Evolutionary conservation across 2,888 invertebrate genomes (phyloP), one percentile per base, ranked within the genome.

Genomic region (Hesperia comma): DNA sequence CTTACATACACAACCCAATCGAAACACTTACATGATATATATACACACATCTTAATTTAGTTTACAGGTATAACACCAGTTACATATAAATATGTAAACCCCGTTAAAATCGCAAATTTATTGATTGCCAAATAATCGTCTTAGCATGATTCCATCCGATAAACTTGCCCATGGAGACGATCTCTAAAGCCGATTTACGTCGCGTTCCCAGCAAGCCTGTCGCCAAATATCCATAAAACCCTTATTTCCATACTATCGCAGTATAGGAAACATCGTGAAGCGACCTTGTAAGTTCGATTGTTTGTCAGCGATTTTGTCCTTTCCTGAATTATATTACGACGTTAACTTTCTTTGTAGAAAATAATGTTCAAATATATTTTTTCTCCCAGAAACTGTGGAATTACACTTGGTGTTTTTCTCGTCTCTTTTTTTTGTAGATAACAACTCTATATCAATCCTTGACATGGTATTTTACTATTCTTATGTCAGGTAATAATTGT

Each of bases 161-260:
- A 66, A 60, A 53, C 40, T 51, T 37, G 63, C 21, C 64, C 54
- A 54, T 66, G 64, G 64, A 66, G 58, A 66, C 64, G 15, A 66
- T 66, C 64, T 54, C 58, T 19, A 60, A 60, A 64, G 51, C 53
- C 58, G 58, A 57, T 64, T 66, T 66, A 66, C 58, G 64, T 60
- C 58, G 53, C 57, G 32, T 53, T 60, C 64, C 12, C 58, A 60
- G 58, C 58, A 60, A 66, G 64, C 64, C 58, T 54, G 58, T 56
- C 56, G 63, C 64, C 64, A 66, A 66, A 68, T 71, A 69, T 68
- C 64, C 64, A 61, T 71, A 71, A 66, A 69, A 67, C 62, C 53
- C 55, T 21, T 55, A 71, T 71, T 71, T 68, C 69, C 70, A 70
- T 70, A 70, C 69, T 60, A 61, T 46, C 49, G 55, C 62, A 64